Evolutionary conservation across 1,140 invertebrate genomes (phyloP).

Genomic region (Aphidius ervi): DNA sequence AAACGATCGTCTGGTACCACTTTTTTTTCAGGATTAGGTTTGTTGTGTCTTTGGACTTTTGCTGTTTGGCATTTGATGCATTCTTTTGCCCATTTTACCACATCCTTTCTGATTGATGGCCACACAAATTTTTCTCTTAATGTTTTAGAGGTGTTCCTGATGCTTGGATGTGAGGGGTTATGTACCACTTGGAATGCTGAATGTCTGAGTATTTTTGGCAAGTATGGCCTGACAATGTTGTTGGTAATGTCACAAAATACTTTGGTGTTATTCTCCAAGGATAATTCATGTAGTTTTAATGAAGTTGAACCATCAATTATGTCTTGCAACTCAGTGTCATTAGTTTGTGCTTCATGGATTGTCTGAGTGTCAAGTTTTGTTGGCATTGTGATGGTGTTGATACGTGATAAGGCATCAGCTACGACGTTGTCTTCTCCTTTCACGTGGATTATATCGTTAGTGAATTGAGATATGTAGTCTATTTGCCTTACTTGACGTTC

Average conservation of each 20-base stretch:
- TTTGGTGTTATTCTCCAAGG: background rate
- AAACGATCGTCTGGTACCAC: constrained; percentile 31
- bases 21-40: background rate
- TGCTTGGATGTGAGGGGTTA: constrained; percentile 31
- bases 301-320: background rate
- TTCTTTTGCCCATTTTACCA: constrained; percentile 24
- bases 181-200: constrained; percentile 30
- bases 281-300: constrained; percentile 25
- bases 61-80: constrained; percentile 32
- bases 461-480: constrained; percentile 42
- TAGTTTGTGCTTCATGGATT: background rate
- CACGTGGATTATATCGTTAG: constrained; percentile 39
- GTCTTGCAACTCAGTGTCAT: background rate
- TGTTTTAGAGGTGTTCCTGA: constrained; percentile 20
- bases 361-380: background rate
- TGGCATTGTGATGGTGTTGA: constrained; percentile 23
- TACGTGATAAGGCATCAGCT: constrained; percentile 35
- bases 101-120: constrained; percentile 30
- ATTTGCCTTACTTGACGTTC: constrained; percentile 34
- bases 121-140: constrained; percentile 28
- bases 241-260: constrained; percentile 24
- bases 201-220: constrained; percentile 25
- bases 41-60: constrained; percentile 32
- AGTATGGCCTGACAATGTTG: constrained; percentile 26
- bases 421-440: constrained; percentile 37